These are phyloP conservation scores for Pomatostomus ruficeps DNA, from an alignment of 2,113 vertebrate species.

Conservation along the genomic window DNA sequence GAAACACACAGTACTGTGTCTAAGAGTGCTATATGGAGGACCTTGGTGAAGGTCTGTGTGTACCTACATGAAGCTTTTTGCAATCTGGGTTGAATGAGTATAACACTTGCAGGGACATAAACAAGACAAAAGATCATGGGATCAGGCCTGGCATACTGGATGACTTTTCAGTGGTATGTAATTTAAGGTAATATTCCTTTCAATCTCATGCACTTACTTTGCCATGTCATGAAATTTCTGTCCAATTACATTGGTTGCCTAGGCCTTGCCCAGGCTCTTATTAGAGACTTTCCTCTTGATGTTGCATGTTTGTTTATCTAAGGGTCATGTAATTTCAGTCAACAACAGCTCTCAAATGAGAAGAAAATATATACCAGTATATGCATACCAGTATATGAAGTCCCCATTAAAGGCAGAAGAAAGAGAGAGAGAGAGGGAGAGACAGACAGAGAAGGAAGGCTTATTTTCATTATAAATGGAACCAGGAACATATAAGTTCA, in stretches of 20 bases:
- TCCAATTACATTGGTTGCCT: neutral
- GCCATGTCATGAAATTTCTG: neutral
- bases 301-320: neutral
- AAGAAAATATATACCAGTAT: neutral
- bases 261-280: neutral
- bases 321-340: neutral
- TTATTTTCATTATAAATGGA: neutral
- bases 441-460: no score
- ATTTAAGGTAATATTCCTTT: neutral
- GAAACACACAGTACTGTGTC: neutral
- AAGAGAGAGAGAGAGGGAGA: neutral
- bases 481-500: neutral
- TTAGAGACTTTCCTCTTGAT: neutral
- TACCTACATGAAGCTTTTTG: neutral
- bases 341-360: neutral
- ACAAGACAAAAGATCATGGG: neutral
- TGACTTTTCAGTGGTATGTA: neutral
- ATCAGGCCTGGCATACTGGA: neutral
- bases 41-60: neutral
- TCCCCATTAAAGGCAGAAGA: neutral
- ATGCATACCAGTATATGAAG: neutral
- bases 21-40: neutral
- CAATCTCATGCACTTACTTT: neutral
- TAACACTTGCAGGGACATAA: neutral
- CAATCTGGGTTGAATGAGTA: neutral